These are phyloP conservation scores for Carapus acus DNA, from an alignment of 2,797 vertebrate genomes.

Conservation along the genomic window DNA sequence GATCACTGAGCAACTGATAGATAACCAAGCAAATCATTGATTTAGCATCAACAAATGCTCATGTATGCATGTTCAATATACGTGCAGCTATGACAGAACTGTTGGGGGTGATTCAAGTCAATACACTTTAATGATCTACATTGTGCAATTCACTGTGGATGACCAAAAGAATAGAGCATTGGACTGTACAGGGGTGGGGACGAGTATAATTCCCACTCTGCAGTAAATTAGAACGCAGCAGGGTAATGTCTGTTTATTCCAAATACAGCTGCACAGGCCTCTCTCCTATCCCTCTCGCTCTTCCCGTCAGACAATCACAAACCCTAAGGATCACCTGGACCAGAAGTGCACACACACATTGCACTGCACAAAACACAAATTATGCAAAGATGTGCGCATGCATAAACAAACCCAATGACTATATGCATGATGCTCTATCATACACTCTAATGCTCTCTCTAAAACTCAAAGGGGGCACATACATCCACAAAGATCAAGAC, in stretches of 20 bases:
- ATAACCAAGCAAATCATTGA: background rate
- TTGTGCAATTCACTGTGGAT: slow-evolving; percentile 64
- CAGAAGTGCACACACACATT: slow-evolving; percentile 45
- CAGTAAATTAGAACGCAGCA: slow-evolving; percentile 75
- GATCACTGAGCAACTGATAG: slow-evolving; percentile 9
- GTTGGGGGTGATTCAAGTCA: slow-evolving; percentile 10
- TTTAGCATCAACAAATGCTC: too few relatives aligned
- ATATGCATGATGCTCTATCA: slow-evolving; percentile 30
- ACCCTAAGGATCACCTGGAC: slow-evolving; percentile 61
- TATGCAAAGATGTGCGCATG: slow-evolving; percentile 54
- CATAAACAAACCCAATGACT: slow-evolving; percentile 49
- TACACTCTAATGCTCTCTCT: slow-evolving; percentile 14
- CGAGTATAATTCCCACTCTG: slow-evolving; percentile 71
- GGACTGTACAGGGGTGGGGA: slow-evolving; percentile 60
- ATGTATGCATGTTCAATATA: too few relatives aligned
- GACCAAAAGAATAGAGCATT: slow-evolving; percentile 57
- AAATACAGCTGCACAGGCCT: slow-evolving; percentile 72
- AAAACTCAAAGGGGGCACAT: slow-evolving; percentile 24
- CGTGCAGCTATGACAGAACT: too few relatives aligned
- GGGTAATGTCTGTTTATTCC: slow-evolving; percentile 77
- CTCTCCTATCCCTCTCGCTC: slow-evolving; percentile 43
- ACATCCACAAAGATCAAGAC: slow-evolving; percentile 37
- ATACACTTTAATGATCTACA: slow-evolving; percentile 55
- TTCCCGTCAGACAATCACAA: slow-evolving; percentile 47
- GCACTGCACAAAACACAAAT: slow-evolving; percentile 51